Conservation (phyloP, 2,797 vertebrate species). For the Squalus acanthias region DNA sequence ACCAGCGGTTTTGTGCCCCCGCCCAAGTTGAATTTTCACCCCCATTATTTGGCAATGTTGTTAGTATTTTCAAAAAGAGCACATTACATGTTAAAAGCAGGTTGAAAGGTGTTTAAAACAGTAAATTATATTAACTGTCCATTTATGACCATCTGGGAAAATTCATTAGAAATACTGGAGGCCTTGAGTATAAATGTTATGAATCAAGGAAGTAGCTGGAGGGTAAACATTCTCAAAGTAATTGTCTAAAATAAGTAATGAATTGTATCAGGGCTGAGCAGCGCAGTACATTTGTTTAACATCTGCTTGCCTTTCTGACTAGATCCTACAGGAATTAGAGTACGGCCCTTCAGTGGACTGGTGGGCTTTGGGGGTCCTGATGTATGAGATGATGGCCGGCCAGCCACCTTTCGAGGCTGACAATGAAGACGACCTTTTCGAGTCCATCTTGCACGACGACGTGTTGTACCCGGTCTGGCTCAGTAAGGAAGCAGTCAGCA, state of each 20-base stretch:
- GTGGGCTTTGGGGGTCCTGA: conserved; percentile 91
- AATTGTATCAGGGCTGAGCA: background rate
- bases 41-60: background rate
- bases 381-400: conserved; percentile 98
- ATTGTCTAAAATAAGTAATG: conserved; percentile 5
- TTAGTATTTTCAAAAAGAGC: background rate
- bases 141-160: background rate
- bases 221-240: background rate
- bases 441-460: conserved; percentile 91
- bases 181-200: background rate
- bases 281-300: background rate
- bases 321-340: conserved; percentile 93
- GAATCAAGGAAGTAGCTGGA: background rate
- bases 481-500: conserved; percentile 93
- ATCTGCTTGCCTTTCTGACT: conserved; percentile 38
- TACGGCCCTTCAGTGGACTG: conserved; percentile 91
- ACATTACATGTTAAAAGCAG: background rate
- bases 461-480: conserved; percentile 94
- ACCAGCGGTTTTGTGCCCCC: background rate
- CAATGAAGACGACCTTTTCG: conserved; percentile 91
- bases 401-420: conserved; percentile 93
- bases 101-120: background rate
- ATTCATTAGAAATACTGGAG: background rate
- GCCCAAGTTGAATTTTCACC: background rate
- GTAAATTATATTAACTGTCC: background rate